A percentile compares a stretch with the other conserved stretches of the same genome.
These are phyloP conservation scores for Alloscopus bannaensis DNA, from an alignment of 2,888 invertebrate species.

Conservation along the genomic window DNA sequence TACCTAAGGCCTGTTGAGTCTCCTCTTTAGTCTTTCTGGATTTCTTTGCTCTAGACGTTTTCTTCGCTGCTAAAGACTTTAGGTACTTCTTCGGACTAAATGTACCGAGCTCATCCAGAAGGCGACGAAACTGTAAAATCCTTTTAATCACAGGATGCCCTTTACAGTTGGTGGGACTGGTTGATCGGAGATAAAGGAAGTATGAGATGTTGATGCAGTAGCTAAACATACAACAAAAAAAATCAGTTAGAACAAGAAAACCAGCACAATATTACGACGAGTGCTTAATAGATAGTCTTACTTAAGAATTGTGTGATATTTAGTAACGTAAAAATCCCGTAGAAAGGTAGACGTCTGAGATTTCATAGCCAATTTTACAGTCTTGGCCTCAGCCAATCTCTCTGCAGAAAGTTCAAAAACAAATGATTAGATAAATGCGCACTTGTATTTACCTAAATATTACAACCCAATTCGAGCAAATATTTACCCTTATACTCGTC, in stretches of 20 bases:
- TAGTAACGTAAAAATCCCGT: constrained; percentile 83
- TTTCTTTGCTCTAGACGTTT: constrained; percentile 64
- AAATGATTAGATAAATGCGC: neutral
- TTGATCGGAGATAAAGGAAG: constrained; percentile 88
- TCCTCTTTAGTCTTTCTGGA: constrained; percentile 34
- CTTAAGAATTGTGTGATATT: constrained; percentile 81
- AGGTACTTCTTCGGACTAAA: constrained; percentile 67
- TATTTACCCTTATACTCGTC: constrained; percentile 86
- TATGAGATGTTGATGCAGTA: constrained; percentile 91
- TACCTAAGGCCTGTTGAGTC: neutral
- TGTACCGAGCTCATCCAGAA: constrained; percentile 81
- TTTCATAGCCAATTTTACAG: constrained; percentile 82
- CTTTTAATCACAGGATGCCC: constrained; percentile 94
- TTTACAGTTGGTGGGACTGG: constrained; percentile 75
- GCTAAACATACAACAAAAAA: constrained; percentile 78
- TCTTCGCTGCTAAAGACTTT: constrained; percentile 58
- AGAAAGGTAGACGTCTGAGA: constrained; percentile 80
- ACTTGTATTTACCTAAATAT: neutral
- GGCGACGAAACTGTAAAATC: constrained; percentile 86
- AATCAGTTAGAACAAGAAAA: constrained; percentile 30
- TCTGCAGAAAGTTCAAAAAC: constrained; percentile 73
- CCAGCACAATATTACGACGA: too few relatives aligned
- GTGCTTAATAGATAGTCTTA: too few relatives aligned
- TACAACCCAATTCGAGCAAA: neutral
- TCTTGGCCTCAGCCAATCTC: constrained; percentile 80